Conservation (phyloP, 2,797 vertebrate species). For the Takifugu ocellatus region DNA sequence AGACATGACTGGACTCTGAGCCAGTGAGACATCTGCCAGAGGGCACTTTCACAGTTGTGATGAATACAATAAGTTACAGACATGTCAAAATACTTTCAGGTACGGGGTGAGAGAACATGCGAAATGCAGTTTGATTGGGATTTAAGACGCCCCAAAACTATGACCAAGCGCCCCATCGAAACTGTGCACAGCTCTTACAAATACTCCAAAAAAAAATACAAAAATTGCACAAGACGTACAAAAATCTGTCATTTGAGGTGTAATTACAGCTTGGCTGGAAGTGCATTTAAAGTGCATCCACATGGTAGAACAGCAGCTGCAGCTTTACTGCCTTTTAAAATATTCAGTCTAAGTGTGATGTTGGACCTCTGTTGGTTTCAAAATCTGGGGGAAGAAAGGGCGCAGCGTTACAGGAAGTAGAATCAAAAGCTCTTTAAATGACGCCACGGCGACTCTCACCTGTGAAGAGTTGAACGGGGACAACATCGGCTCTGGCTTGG, state of each 20-base stretch:
- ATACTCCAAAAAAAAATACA: constrained; percentile 29
- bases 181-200: constrained; percentile 24
- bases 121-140: constrained; percentile 9
- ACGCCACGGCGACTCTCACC: constrained; percentile 17
- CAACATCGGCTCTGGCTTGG: constrained; percentile 72
- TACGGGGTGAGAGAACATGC: constrained; percentile 21
- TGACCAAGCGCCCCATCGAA: constrained; percentile 12
- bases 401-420: constrained; percentile 4
- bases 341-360: constrained; percentile 41
- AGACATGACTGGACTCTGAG: constrained; percentile 43
- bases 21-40: constrained; percentile 30
- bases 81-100: constrained; percentile 37
- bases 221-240: constrained; percentile 6
- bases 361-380: constrained; percentile 49
- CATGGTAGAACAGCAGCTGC: neutral
- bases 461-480: constrained; percentile 78
- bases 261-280: constrained; percentile 23
- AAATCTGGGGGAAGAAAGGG: constrained; percentile 40
- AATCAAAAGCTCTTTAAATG: neutral
- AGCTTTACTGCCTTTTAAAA: neutral
- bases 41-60: constrained; percentile 65
- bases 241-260: constrained; percentile 21
- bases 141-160: neutral
- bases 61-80: constrained; percentile 39
- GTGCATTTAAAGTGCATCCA: constrained; percentile 28